phyloP scores from a whole-genome alignment of 2,888 invertebrate species.

The Hypselothyrea guttata region DNA sequence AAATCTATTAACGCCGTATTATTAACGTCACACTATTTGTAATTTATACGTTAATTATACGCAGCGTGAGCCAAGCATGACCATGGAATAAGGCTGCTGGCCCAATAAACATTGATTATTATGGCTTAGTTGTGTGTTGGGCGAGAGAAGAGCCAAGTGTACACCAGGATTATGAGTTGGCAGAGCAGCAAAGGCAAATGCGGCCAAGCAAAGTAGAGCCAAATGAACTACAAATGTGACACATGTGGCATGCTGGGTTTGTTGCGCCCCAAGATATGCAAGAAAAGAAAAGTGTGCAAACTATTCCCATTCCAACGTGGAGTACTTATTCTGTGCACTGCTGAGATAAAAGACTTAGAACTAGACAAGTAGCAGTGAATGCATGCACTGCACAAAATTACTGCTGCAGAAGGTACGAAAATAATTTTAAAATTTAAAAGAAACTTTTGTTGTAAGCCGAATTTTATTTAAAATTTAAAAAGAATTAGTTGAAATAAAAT shows the following conservation, averaged over 20 bases:
- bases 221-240: conserved; percentile 35
- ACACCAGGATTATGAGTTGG: too few relatives aligned
- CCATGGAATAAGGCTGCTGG: conserved; percentile 1
- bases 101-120: conserved; percentile 62
- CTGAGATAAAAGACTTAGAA: conserved; percentile 57
- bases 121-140: conserved; percentile 24
- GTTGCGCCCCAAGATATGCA: conserved; percentile 43
- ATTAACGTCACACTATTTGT: conserved; percentile 75
- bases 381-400: conserved; percentile 23
- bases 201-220: conserved; percentile 24
- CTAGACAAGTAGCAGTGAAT: conserved; percentile 58
- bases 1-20: conserved; percentile 76
- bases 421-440: too few relatives aligned
- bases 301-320: not conserved
- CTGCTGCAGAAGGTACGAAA: too few relatives aligned
- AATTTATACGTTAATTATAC: conserved; percentile 77
- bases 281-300: conserved; percentile 36
- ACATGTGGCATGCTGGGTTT: conserved; percentile 17
- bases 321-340: not conserved
- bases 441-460: too few relatives aligned
- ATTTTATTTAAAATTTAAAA: too few relatives aligned
- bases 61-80: conserved; percentile 10
- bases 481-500: too few relatives aligned
- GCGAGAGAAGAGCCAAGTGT: not conserved
- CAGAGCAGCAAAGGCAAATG: not conserved